Evolutionary conservation across 2,113 vertebrate species (phyloP), one percentile per base, ranked within the genome.

Genomic region (Stigmatopora argus): DNA sequence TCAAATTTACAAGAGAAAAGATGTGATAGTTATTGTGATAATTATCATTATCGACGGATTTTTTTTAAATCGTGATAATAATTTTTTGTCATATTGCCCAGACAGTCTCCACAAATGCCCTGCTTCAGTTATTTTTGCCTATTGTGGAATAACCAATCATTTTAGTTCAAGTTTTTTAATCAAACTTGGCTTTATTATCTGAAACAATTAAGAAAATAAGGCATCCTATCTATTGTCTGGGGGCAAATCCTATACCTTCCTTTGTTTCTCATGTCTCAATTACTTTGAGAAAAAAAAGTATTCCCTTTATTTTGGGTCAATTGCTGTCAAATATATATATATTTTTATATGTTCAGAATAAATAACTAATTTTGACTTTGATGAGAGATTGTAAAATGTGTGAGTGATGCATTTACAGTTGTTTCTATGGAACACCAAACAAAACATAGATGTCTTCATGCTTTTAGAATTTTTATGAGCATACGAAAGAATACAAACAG

Each of bases 381-480:
- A 45, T 12, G 19, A 46, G 18, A 60, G 59, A 61, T 61, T 46
- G 59, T 45, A 61, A 61, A 61, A 61, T 23, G 41, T 21, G 5
- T 3, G 6, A 13, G 65, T 41, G 49, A 52, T 68, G 31, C 55
- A 73, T 65, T 71, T 61, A 63, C 57, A 57, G n/a, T 56, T 64
- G 53, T 73, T 78, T 72, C 61, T 47, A 65, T 69, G 66, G 70
- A 79, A 75, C 70, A 60, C 10, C 1, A 78, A 73, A 46, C 64
- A 62, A 67, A 77, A 74, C 51, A 76, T 75, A 38, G 72, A 77
- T 72, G 65, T 79, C 80, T 75, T 71, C 70, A 77, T 12, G 59
- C 67, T 74, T 73, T 76, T 64, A 73, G 64, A 70, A 63, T 82
- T 84, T 86, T 83, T 84, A 80, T 41, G 62, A 78, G 73, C 38